Evolutionary conservation across 2,113 vertebrate genomes (phyloP).

Genomic region (Drymodes brunneopygia): DNA sequence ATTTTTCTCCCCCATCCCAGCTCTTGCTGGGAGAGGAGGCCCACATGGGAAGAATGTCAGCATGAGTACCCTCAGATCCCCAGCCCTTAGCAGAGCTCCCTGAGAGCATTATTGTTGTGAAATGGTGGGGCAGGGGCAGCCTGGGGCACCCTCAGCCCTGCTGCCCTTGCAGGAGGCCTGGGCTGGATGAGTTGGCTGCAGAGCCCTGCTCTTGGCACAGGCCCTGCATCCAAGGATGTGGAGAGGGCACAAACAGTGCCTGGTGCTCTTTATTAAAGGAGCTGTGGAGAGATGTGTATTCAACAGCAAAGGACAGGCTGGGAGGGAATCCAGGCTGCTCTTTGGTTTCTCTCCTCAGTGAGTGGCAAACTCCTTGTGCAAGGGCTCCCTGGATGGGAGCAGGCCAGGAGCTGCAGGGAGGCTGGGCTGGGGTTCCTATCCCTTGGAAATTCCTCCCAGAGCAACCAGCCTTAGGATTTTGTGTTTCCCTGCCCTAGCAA

Average conservation of each 20-base stretch:
- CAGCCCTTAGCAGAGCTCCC: neutral
- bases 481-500: neutral
- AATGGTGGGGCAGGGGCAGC: neutral
- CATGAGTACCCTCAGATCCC: rapidly evolving
- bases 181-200: neutral
- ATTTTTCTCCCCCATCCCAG: neutral
- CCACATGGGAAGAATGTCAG: neutral
- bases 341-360: neutral
- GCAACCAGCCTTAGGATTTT: neutral
- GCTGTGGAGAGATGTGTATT: neutral
- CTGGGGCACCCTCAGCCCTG: neutral
- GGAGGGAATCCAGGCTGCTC: neutral
- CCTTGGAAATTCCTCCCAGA: neutral
- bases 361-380: slow-evolving; percentile 1
- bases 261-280: neutral
- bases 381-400: neutral
- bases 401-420: neutral
- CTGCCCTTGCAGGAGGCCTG: neutral
- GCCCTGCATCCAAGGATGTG: neutral
- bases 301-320: neutral
- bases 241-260: neutral
- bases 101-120: neutral
- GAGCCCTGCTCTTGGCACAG: neutral
- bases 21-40: neutral
- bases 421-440: neutral